A percentile compares a stretch with the other conserved stretches of the same genome.
Evolutionary conservation across 2,888 invertebrate genomes (phyloP).

Genomic region (Stenichneumon culpator): DNA sequence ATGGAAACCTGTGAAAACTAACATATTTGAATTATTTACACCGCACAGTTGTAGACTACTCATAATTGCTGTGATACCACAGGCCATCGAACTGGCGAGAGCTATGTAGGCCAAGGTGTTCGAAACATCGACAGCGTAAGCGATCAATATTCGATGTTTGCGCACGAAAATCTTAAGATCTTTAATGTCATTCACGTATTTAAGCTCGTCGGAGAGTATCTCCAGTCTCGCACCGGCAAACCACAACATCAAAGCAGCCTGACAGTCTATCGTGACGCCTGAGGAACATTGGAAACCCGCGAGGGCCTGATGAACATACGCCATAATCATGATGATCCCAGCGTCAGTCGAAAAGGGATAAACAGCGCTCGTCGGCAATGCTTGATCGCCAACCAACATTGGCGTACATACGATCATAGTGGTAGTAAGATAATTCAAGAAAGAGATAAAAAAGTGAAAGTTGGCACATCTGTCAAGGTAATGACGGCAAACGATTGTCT

Average conservation of each 20-base stretch:
- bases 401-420: slow-evolving; percentile 64
- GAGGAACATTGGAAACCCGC: slow-evolving; percentile 69
- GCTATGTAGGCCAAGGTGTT: slow-evolving; percentile 58
- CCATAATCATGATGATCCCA: slow-evolving; percentile 49
- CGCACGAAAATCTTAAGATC: slow-evolving; percentile 10
- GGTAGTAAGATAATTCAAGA: slow-evolving; percentile 59
- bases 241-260: slow-evolving; percentile 71
- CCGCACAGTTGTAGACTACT: slow-evolving; percentile 68
- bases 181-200: neutral
- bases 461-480: slow-evolving; percentile 62
- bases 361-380: neutral
- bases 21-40: slow-evolving; percentile 23
- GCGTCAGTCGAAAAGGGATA: slow-evolving; percentile 68
- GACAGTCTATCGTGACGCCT: slow-evolving; percentile 69
- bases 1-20: no score
- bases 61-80: slow-evolving; percentile 65
- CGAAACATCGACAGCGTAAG: slow-evolving; percentile 59
- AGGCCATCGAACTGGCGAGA: slow-evolving; percentile 34
- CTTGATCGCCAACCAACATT: slow-evolving; percentile 51
- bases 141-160: slow-evolving; percentile 52
- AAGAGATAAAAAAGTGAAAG: slow-evolving; percentile 45
- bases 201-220: slow-evolving; percentile 54
- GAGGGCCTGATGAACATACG: slow-evolving; percentile 71
- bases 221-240: slow-evolving; percentile 71
- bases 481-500: slow-evolving; percentile 60